Evolutionary conservation across 2,888 invertebrate genomes (phyloP).

Genomic region (Limnephilus rhombicus): DNA sequence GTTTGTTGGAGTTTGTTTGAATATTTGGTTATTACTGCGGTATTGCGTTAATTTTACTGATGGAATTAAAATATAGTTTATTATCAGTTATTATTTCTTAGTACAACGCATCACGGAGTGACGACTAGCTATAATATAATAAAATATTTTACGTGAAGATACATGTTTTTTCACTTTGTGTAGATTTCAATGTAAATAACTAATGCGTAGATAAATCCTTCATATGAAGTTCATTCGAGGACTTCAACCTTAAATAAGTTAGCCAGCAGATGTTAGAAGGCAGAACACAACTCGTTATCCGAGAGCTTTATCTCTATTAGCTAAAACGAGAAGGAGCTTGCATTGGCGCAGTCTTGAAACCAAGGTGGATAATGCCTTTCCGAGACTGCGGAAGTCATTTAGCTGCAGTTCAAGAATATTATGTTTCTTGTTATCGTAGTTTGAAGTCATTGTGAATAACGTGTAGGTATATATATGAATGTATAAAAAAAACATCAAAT

Average conservation of each 20-base stretch:
- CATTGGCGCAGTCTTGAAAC: neutral
- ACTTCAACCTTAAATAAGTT: neutral
- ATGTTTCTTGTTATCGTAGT: neutral
- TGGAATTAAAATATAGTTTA: neutral
- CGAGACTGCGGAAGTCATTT: neutral
- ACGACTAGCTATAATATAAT: neutral
- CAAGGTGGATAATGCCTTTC: neutral
- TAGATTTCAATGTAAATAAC: neutral
- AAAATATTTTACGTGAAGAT: no score
- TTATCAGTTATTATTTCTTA: neutral
- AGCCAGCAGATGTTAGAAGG: neutral
- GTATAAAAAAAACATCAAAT: no score
- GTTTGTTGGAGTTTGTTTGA: no score
- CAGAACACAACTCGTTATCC: neutral
- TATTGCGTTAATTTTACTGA: neutral
- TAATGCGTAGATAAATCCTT: neutral
- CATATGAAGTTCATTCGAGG: neutral
- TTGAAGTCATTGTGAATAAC: neutral
- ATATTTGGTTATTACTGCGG: neutral
- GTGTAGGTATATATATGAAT: no score
- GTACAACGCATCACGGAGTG: neutral
- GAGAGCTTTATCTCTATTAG: neutral
- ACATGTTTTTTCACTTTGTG: neutral
- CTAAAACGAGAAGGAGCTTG: neutral
- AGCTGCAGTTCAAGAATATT: neutral